Conservation (phyloP, 2,113 vertebrate species). For the Spea bombifrons region DNA sequence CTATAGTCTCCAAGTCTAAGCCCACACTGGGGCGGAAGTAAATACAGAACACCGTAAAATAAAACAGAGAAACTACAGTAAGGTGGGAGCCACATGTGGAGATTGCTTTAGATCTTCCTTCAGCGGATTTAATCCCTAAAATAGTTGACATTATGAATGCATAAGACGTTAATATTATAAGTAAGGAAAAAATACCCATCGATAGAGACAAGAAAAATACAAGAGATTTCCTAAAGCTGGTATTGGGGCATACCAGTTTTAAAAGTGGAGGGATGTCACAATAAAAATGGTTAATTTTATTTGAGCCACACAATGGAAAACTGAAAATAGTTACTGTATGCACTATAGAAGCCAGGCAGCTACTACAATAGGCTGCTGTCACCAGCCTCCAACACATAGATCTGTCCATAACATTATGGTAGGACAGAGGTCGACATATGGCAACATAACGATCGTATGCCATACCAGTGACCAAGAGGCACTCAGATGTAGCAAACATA, state of each 20-base stretch:
- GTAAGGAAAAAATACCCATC: constrained; percentile 25
- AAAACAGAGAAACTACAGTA: constrained; percentile 51
- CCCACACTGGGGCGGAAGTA: constrained; percentile 37
- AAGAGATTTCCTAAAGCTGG: constrained; percentile 50
- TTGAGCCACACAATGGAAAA: constrained; percentile 57
- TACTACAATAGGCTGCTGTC: constrained; percentile 47
- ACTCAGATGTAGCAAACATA: constrained; percentile 27
- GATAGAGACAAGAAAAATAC: neutral
- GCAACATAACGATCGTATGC: constrained; percentile 58
- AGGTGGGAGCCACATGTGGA: constrained; percentile 61
- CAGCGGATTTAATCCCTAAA: constrained; percentile 34
- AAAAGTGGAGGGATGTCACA: constrained; percentile 61
- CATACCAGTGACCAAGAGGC: constrained; percentile 51
- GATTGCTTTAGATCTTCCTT: constrained; percentile 61
- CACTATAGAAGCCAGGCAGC: constrained; percentile 51
- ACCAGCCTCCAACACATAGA: constrained; percentile 49
- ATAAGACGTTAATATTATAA: constrained; percentile 47
- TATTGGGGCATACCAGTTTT: constrained; percentile 55
- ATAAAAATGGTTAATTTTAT: constrained; percentile 58
- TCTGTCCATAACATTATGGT: constrained; percentile 52
- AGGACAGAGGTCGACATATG: constrained; percentile 58
- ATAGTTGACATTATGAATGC: constrained; percentile 42
- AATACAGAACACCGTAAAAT: constrained; percentile 22
- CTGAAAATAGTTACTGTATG: constrained; percentile 50
- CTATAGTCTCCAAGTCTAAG: constrained; percentile 37